These are phyloP conservation scores for Bubo blakistoni DNA, from an alignment of 2,113 vertebrate species.

Conservation along the genomic window DNA sequence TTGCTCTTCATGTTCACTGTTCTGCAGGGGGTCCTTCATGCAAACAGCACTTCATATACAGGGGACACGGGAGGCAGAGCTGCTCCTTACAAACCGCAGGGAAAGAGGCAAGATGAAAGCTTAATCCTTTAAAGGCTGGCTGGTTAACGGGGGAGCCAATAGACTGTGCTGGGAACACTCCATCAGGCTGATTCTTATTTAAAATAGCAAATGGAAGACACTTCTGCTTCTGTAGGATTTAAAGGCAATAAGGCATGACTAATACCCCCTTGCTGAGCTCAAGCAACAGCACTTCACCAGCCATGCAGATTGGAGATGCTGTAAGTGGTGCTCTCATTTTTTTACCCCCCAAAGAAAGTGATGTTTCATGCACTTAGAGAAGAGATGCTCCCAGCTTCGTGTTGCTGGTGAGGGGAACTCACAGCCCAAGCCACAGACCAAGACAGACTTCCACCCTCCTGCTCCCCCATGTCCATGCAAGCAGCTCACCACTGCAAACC, in stretches of 20 bases:
- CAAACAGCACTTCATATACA: not conserved
- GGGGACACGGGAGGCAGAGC: not conserved
- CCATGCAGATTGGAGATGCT: not conserved
- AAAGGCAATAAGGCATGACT: constrained; percentile 28
- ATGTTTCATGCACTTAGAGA: not conserved
- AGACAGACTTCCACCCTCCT: not conserved
- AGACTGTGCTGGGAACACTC: not conserved
- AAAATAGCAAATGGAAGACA: not conserved
- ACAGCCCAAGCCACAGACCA: not conserved
- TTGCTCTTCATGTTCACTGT: not conserved
- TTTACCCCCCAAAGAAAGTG: not conserved
- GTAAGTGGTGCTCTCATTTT: not conserved
- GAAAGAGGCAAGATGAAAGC: not conserved
- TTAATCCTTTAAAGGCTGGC: not conserved
- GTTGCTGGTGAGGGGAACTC: not conserved
- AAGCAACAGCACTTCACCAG: not conserved
- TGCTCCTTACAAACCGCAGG: not conserved
- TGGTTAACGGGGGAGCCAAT: not conserved
- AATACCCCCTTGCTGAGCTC: not conserved
- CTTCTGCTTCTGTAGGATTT: not conserved
- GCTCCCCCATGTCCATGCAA: not conserved
- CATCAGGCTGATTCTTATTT: constrained; percentile 25
- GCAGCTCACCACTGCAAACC: not conserved
- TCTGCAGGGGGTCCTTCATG: not conserved
- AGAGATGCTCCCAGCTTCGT: not conserved